Conservation (phyloP, 2,113 vertebrate species). For the Brevimyrus niger region DNA sequence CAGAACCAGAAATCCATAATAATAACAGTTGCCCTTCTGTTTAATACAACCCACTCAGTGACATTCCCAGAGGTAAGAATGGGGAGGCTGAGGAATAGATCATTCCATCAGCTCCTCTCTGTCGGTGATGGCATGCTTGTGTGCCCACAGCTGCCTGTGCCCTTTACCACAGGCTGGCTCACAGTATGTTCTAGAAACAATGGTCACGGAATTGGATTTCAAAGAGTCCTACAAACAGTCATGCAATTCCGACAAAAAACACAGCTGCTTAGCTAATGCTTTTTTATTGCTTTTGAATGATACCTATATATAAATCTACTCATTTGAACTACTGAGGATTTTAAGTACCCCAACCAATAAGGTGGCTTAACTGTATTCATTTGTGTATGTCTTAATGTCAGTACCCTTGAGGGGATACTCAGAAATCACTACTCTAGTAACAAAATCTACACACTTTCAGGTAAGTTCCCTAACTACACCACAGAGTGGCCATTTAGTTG, state of each 20-base stretch:
- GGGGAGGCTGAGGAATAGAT: neutral
- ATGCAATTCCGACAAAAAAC: neutral
- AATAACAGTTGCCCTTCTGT: neutral
- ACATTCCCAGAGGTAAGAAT: neutral
- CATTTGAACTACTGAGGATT: neutral
- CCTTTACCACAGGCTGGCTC: constrained; percentile 57
- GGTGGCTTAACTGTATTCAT: too few species aligned
- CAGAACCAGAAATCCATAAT: neutral
- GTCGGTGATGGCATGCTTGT: neutral
- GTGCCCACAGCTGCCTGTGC: constrained; percentile 27
- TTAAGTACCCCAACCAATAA: neutral
- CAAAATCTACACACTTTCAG: neutral
- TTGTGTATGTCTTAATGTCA: too few species aligned
- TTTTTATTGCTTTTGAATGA: neutral
- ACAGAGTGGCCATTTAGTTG: neutral
- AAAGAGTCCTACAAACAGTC: neutral
- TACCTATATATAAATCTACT: neutral
- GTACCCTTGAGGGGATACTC: neutral
- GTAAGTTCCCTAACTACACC: neutral
- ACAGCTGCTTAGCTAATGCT: neutral
- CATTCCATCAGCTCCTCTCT: neutral
- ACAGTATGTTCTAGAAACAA: constrained; percentile 52
- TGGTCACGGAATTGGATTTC: neutral
- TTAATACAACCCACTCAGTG: neutral
- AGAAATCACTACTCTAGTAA: neutral